phyloP scores from a whole-genome alignment of 2,113 vertebrate species.

The Pomatorhinus ruficollis region DNA sequence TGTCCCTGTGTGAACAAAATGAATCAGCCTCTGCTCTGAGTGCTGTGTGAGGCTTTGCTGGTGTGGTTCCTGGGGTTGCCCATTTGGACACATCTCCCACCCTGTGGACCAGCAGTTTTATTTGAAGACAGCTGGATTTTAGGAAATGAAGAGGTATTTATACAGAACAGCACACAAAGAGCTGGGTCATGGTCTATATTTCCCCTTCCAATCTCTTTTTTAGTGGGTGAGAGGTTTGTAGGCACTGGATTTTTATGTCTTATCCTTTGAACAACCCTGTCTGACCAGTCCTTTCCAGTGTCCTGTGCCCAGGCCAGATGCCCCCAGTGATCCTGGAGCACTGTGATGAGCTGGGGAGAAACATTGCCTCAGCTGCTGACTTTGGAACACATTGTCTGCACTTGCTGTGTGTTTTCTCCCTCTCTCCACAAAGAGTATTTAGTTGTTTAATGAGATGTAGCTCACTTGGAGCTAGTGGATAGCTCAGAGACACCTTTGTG shows the following conservation, averaged over 20 bases:
- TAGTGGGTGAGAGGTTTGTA: not conserved
- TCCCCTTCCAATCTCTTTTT: not conserved
- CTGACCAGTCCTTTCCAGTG: not conserved
- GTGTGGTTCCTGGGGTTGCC: not conserved
- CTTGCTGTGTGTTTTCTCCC: not conserved
- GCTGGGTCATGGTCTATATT: not conserved
- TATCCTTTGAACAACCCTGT: rapidly evolving
- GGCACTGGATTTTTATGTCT: not conserved
- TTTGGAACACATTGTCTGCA: not conserved
- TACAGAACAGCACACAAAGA: not conserved
- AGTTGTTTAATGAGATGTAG: not conserved
- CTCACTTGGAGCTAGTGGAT: not conserved
- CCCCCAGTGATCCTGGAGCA: not conserved
- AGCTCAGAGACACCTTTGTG: not conserved
- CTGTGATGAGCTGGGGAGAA: rapidly evolving
- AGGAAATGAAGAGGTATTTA: not conserved
- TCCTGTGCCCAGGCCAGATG: not conserved
- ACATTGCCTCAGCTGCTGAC: not conserved
- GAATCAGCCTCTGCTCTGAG: not conserved
- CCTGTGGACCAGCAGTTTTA: not conserved
- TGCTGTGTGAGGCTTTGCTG: not conserved
- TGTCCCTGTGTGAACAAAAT: not conserved
- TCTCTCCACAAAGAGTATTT: not conserved
- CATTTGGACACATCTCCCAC: rapidly evolving
- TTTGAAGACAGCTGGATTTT: not conserved